A percentile compares a stretch with the other conserved stretches of the same genome.
Conservation (phyloP, 1,140 invertebrate genomes). For the Drosophila prosaltans region DNA sequence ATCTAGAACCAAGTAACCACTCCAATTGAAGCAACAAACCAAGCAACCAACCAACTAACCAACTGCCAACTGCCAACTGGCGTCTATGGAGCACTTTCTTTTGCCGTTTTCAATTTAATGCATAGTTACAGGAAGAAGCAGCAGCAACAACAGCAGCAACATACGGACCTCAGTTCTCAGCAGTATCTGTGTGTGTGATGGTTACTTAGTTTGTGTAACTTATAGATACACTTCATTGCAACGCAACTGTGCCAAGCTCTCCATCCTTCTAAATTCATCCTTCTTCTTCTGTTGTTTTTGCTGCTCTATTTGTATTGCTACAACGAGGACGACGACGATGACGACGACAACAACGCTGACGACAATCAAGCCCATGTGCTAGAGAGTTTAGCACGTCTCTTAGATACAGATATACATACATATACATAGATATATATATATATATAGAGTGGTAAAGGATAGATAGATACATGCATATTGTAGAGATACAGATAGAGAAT, state of each 20-base stretch:
- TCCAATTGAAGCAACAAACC: constrained; percentile 27
- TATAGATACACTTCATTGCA: constrained; percentile 68
- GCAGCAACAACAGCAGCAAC: constrained; percentile 32
- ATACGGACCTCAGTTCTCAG: constrained; percentile 12
- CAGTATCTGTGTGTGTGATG: constrained; percentile 1
- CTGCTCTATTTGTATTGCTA: constrained; percentile 57
- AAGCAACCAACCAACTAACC: constrained; percentile 11
- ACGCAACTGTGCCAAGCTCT: constrained; percentile 51
- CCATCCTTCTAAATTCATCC: constrained; percentile 19
- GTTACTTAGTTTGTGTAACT: constrained; percentile 30
- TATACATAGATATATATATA: constrained; percentile 32
- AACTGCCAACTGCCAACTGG: constrained; percentile 29
- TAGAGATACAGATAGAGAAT: constrained; percentile 43
- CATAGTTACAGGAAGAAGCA: constrained; percentile 66
- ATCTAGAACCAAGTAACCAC: constrained; percentile 63
- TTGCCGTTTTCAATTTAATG: constrained; percentile 74
- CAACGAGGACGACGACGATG: not conserved
- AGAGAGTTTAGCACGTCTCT: constrained; percentile 54
- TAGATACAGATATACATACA: constrained; percentile 40
- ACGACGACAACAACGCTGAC: constrained; percentile 19
- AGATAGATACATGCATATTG: constrained; percentile 20
- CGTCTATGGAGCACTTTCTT: constrained; percentile 66
- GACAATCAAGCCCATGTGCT: constrained; percentile 69
- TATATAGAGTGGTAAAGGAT: constrained; percentile 13
- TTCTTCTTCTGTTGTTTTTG: constrained; percentile 30